phyloP scores from a whole-genome alignment of 2,888 invertebrate species.

The Lomographa bimaculata region DNA sequence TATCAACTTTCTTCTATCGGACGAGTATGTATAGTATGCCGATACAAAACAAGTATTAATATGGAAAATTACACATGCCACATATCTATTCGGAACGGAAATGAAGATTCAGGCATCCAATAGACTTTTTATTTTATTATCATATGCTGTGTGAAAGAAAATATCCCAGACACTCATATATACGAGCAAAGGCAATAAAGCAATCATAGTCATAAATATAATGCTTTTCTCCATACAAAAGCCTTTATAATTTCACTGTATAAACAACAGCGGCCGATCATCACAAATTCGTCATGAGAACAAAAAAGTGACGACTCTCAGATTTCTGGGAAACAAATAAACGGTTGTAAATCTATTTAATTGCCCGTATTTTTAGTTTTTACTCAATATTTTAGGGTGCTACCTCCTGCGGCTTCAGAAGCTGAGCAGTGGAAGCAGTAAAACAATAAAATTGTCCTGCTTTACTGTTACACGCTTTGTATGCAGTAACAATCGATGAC shows the following conservation, averaged over 20 bases:
- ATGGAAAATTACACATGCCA: too few relatives aligned
- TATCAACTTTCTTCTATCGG: too few relatives aligned
- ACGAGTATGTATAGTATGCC: too few relatives aligned
- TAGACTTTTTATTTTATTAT: too few relatives aligned
- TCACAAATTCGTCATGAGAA: conserved; percentile 48
- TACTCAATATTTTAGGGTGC: conserved; percentile 64
- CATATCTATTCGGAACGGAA: too few relatives aligned
- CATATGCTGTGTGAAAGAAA: conserved; percentile 12
- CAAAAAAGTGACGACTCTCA: conserved; percentile 45
- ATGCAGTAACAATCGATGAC: conserved; percentile 56
- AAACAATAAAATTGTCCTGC: conserved; percentile 75
- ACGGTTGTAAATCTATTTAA: conserved; percentile 79
- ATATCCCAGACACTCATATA: conserved; percentile 18
- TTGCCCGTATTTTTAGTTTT: conserved; percentile 65
- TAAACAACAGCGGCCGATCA: conserved; percentile 46
- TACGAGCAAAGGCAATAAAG: conserved; percentile 29
- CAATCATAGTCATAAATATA: conserved; percentile 34
- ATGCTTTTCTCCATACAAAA: conserved; percentile 30
- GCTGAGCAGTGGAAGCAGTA: conserved; percentile 53
- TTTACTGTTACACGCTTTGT: conserved; percentile 70
- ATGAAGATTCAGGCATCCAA: too few relatives aligned
- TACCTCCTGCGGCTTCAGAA: conserved; percentile 77
- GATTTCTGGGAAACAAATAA: conserved; percentile 60
- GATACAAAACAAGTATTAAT: too few relatives aligned
- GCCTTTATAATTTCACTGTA: conserved; percentile 34